Percentiles rank a stretch among this genome's conserved stretches.
Conservation (phyloP, 2,797 vertebrate genomes). For the Sebastes diploproa region DNA sequence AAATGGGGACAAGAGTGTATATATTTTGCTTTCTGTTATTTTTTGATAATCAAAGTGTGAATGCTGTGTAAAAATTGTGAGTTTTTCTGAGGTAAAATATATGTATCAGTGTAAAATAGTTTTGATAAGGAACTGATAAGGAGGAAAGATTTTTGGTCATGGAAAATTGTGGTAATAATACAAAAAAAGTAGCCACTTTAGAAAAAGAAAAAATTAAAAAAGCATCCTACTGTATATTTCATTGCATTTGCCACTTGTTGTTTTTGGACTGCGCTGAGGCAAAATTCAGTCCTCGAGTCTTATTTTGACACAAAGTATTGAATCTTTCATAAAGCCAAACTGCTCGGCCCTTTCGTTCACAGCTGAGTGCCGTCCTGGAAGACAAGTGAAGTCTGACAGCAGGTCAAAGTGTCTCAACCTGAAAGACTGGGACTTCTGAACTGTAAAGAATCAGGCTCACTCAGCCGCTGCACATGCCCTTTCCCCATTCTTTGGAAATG, state of each 20-base stretch:
- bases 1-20: too few relatives aligned
- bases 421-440: constrained; percentile 9
- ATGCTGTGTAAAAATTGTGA: too few relatives aligned
- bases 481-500: constrained; percentile 9
- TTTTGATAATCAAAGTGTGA: too few relatives aligned
- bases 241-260: background rate
- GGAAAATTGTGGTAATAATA: background rate
- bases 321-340: constrained; percentile 8
- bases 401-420: constrained; percentile 17
- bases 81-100: too few relatives aligned
- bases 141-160: background rate
- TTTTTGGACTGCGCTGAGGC: background rate
- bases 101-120: too few relatives aligned
- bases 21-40: too few relatives aligned
- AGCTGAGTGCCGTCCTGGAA: background rate
- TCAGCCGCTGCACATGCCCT: background rate
- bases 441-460: background rate
- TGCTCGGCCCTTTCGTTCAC: background rate
- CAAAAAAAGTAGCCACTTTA: background rate
- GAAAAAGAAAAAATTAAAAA: background rate
- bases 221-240: background rate
- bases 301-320: background rate
- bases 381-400: constrained; percentile 19
- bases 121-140: too few relatives aligned
- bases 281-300: background rate